Evolutionary conservation across 2,888 invertebrate species (phyloP), one percentile per base, ranked within the genome.

Genomic region (Ecdyonurus torrentis): DNA sequence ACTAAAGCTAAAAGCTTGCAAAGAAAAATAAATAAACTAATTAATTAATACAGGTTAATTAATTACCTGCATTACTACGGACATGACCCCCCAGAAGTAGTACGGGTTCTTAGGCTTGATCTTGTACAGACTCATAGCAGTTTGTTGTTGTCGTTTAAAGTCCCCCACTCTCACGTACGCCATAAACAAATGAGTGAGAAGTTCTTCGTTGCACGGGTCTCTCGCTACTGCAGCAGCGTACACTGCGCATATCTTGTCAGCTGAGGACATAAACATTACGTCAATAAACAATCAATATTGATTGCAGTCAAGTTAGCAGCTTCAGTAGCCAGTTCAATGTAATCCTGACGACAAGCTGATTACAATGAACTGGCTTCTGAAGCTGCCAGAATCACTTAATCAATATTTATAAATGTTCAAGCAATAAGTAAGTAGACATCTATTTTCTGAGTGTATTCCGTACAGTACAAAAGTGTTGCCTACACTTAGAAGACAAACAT

Each of bases 81-180:
- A 96, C 91, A 97, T 96, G 10, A 98, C 89, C 22, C 92, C 91
- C 99, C 98, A 99, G 74, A 94, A 96, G 74, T 95, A 96, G 74
- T 98, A 98, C 0, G 95, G 95, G 74, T 92, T 93, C 74, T 96
- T 96, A 1, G 91, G 89, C 70, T 87, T 87, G 63, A 91, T 78
- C 78, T 94, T 96, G 76, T 92, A 97, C 50, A 99, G 78, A 15
- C 85, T 83, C 81, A 96, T 83, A 0, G 97, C 98, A 0, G 89
- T 85, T 66, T 88, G 83, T 71, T 96, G 93, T 74, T 97, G 97
- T 7, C 89, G 83, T 71, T 90, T 89, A 72, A 88, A 93, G 76
- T 97, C 90, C 1, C 87, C 87, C 1, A 94, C 79, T 25, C 97
- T 81, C 2, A 96, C 96, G 72, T 97, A 91, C 0, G 96, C 87